Conservation (phyloP, 2,888 invertebrate genomes). For the Caenorhabditis macrosperma region DNA sequence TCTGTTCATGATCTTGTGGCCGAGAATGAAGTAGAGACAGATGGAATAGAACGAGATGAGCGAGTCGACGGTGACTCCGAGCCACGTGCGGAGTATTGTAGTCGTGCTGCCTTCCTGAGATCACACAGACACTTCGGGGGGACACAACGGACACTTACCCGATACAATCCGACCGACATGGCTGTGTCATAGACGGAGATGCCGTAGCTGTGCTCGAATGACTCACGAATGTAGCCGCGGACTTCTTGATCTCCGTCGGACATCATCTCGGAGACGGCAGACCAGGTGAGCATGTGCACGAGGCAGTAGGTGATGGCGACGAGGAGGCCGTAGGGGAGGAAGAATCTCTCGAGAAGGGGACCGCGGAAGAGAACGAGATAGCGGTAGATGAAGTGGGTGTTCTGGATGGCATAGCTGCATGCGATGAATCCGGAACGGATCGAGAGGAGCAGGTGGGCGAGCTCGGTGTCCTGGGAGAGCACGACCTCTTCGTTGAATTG, state of each 20-base stretch:
- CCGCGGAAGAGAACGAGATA: constrained; percentile 14
- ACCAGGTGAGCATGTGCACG: constrained; percentile 6
- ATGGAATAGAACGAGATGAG: neutral
- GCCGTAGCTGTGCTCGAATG: neutral
- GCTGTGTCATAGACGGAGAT: neutral
- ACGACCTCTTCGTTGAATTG: too few species aligned
- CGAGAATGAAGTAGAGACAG: constrained; percentile 1
- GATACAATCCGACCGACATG: constrained; percentile 10
- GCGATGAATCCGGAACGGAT: constrained; percentile 16
- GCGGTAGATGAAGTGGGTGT: constrained; percentile 19
- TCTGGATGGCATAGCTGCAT: constrained; percentile 10
- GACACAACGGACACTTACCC: neutral
- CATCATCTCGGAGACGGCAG: constrained; percentile 9
- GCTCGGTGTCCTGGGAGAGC: neutral
- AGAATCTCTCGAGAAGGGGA: neutral
- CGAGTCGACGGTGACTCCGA: neutral
- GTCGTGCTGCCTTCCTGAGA: neutral
- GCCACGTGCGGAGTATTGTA: neutral
- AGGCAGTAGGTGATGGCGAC: constrained; percentile 4
- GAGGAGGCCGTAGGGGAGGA: constrained; percentile 15
- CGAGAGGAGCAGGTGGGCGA: neutral
- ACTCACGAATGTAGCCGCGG: constrained; percentile 1
- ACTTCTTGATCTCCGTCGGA: constrained; percentile 6
- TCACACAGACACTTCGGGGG: too few species aligned
- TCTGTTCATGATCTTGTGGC: neutral